phyloP scores from a whole-genome alignment of 1,140 invertebrate genomes.

The Drosophila melanica region DNA sequence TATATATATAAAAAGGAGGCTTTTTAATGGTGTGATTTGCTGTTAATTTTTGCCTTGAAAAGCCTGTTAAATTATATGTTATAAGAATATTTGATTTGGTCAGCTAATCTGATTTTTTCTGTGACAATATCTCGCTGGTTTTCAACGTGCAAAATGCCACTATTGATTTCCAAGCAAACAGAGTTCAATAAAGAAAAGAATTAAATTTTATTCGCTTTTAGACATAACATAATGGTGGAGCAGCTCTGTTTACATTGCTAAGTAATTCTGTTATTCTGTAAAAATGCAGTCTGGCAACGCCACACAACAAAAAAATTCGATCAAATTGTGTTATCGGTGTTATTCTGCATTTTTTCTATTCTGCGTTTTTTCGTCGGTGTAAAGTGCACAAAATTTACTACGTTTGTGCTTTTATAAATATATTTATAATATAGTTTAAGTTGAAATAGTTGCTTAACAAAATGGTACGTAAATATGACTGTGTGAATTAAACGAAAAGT shows the following conservation, averaged over 20 bases:
- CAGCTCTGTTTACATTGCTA: neutral
- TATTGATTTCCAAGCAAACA: no score
- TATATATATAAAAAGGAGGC: no score
- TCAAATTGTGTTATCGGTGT: slow-evolving; percentile 29
- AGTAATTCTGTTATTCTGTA: neutral
- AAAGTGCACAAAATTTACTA: slow-evolving; percentile 35
- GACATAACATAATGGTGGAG: neutral
- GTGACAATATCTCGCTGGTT: no score
- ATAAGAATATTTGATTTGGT: no score
- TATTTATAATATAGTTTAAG: slow-evolving; percentile 31
- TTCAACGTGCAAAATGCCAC: no score
- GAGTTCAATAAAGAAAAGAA: no score
- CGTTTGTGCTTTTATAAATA: slow-evolving; percentile 13
- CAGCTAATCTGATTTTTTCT: no score
- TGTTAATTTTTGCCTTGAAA: no score
- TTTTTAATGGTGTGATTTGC: no score
- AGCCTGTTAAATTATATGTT: no score
- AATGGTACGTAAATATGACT: slow-evolving; percentile 44
- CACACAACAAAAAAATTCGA: slow-evolving; percentile 9
- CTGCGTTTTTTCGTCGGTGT: slow-evolving; percentile 44
- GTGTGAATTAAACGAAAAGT: slow-evolving; percentile 15
- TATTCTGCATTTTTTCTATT: slow-evolving; percentile 45
- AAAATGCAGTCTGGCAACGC: slow-evolving; percentile 10
- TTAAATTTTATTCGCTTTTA: no score
- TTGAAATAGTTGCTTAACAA: slow-evolving; percentile 40